These are phyloP conservation scores for Colius striatus DNA, from an alignment of 2,113 vertebrate species.

Conservation along the genomic window DNA sequence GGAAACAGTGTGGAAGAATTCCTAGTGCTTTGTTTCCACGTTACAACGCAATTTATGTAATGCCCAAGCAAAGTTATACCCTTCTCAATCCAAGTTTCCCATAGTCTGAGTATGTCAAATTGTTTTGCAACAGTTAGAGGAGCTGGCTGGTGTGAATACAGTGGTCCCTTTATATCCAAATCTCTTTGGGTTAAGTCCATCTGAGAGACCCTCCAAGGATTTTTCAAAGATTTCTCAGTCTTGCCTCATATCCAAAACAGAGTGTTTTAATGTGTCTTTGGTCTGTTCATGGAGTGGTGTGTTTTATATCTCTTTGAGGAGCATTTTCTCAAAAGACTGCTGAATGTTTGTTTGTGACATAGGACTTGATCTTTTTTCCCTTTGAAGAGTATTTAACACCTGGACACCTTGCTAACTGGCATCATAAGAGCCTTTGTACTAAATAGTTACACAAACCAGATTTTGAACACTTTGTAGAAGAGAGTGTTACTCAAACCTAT, in stretches of 20 bases:
- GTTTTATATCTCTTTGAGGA: not conserved
- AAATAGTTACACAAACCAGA: not conserved
- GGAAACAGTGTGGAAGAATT: not conserved
- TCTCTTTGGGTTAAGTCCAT: not conserved
- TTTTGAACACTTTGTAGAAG: not conserved
- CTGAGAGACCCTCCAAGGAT: not conserved
- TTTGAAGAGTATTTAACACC: not conserved
- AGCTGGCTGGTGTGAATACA: not conserved
- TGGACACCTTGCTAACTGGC: not conserved
- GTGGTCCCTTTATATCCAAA: not conserved
- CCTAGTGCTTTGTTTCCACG: not conserved
- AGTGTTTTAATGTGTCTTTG: not conserved
- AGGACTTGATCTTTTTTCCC: not conserved
- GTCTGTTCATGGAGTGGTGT: not conserved
- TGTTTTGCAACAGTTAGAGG: conserved; percentile 10
- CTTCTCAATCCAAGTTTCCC: conserved; percentile 16
- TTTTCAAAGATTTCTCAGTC: not conserved
- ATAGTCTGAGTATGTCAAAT: conserved; percentile 41
- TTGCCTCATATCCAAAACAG: not conserved
- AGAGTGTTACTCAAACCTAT: accelerated
- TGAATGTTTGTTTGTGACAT: not conserved
- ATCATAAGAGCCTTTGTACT: not conserved
- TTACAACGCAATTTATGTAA: not conserved
- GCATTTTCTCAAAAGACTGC: not conserved
- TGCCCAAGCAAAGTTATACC: not conserved